phyloP scores from a whole-genome alignment of 2,797 vertebrate species.

The Synaphobranchus kaupii region DNA sequence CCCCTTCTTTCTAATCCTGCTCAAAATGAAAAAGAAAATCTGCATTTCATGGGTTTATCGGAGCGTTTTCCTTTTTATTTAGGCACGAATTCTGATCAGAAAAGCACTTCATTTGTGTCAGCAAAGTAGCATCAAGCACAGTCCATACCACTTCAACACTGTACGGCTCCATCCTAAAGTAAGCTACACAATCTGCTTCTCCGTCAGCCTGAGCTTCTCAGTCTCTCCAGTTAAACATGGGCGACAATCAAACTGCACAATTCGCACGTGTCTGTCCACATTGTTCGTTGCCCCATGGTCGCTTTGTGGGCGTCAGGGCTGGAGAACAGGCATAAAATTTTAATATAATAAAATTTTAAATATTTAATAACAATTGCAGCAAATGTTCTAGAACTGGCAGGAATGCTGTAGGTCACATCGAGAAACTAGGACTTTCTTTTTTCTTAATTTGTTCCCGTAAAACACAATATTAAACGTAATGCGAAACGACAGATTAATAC shows the following conservation, averaged over 20 bases:
- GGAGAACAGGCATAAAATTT: neutral
- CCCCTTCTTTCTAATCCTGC: constrained; percentile 47
- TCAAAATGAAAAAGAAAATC: constrained; percentile 21
- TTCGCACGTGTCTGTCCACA: neutral
- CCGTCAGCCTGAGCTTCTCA: neutral
- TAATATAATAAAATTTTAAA: neutral
- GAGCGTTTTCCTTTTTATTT: neutral
- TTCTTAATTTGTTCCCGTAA: neutral
- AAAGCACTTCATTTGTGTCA: neutral
- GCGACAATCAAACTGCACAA: neutral
- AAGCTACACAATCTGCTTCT: neutral
- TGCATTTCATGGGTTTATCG: neutral
- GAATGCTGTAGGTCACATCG: neutral
- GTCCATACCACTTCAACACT: neutral
- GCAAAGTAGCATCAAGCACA: neutral
- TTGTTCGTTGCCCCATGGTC: neutral
- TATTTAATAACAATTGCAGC: neutral
- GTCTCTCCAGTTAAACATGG: neutral
- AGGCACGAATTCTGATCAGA: no score
- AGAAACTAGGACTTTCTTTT: neutral
- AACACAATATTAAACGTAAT: neutral
- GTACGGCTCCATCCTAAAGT: neutral
- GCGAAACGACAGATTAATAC: neutral
- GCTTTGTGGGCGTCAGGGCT: neutral
- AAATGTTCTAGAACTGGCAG: neutral